Evolutionary conservation across 2,113 vertebrate genomes (phyloP).

Genomic region (Acanthisitta chloris): DNA sequence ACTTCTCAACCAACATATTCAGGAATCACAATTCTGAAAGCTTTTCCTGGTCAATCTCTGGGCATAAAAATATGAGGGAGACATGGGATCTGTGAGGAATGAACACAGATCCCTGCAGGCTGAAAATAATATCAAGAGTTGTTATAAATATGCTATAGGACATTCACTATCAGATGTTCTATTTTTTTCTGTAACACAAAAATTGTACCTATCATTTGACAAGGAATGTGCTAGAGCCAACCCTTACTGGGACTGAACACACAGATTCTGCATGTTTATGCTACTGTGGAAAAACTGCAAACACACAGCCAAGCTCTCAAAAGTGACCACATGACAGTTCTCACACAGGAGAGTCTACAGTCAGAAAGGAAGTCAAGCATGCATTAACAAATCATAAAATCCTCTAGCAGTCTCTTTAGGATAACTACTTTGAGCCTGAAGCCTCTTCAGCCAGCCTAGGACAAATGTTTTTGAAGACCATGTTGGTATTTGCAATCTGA

Average conservation of each 20-base stretch:
- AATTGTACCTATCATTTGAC: background rate
- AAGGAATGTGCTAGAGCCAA: background rate
- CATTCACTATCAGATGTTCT: background rate
- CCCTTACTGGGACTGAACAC: background rate
- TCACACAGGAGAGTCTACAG: background rate
- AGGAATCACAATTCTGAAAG: background rate
- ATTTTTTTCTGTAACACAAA: background rate
- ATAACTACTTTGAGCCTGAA: background rate
- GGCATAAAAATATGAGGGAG: background rate
- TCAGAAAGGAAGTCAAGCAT: background rate
- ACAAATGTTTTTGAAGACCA: background rate
- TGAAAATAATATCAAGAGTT: background rate
- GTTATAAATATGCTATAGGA: background rate
- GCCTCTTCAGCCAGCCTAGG: background rate
- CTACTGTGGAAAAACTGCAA: background rate
- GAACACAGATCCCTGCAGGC: background rate
- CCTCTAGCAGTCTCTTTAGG: background rate
- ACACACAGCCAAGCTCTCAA: background rate
- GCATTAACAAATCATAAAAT: background rate
- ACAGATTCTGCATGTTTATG: background rate
- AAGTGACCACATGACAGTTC: background rate
- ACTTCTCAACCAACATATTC: background rate
- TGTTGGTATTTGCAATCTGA: background rate
- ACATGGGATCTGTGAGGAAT: background rate
- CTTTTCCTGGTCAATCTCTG: background rate